Evolutionary conservation across 2,888 invertebrate genomes (phyloP).

Genomic region (Liposcelis brunnea): DNA sequence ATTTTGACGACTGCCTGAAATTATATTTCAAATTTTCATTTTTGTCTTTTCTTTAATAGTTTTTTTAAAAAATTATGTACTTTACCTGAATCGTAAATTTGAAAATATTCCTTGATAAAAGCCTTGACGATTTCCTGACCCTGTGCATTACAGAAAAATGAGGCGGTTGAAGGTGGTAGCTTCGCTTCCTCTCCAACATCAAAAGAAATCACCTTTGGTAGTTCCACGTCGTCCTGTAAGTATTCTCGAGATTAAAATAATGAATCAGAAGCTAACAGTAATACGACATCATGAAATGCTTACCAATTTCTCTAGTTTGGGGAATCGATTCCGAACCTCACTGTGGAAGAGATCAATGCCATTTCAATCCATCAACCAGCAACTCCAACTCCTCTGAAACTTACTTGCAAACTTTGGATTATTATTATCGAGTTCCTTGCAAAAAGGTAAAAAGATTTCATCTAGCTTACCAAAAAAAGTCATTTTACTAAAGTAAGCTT

Average conservation of each 20-base stretch:
- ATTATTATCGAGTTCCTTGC: no score
- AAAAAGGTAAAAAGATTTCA: background rate
- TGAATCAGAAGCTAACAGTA: no score
- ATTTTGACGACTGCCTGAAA: conserved; percentile 21
- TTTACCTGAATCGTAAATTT: conserved; percentile 47
- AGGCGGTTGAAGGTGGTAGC: conserved; percentile 49
- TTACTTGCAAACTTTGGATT: background rate
- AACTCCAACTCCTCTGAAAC: conserved; percentile 4
- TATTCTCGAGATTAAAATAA: no score
- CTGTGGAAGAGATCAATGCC: conserved; percentile 37
- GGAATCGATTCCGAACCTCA: conserved; percentile 75
- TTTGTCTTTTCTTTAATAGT: no score
- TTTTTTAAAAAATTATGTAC: no score
- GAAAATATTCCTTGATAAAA: conserved; percentile 74
- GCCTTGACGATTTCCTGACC: conserved; percentile 54
- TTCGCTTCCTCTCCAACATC: conserved; percentile 53
- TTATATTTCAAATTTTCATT: no score
- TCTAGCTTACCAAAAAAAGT: no score
- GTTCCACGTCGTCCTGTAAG: conserved; percentile 70
- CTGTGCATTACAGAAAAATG: conserved; percentile 47
- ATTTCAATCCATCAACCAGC: no score
- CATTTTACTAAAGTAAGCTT: no score
- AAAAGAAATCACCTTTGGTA: conserved; percentile 76
- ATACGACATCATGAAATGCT: no score
- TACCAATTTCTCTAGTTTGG: conserved; percentile 72